Conservation (phyloP, 2,113 vertebrate species). For the Thamnophis sirtalis region DNA sequence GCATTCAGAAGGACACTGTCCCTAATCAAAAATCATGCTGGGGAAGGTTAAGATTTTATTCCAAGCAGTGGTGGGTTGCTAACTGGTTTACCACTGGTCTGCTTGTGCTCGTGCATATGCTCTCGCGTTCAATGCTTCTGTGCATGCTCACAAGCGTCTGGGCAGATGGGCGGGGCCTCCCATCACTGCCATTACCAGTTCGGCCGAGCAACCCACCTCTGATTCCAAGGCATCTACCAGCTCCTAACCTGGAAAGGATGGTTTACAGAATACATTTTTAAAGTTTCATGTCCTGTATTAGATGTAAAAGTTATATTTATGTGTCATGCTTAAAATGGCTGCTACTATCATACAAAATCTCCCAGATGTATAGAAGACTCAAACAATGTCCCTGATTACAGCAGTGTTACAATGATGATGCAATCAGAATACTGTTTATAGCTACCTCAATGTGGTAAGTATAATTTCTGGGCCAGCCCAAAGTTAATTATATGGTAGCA, state of each 20-base stretch:
- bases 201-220: too few species aligned
- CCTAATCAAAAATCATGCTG: not conserved
- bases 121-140: too few species aligned
- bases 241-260: not conserved
- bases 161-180: too few species aligned
- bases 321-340: not conserved
- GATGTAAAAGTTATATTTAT: not conserved
- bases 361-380: not conserved
- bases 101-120: too few species aligned
- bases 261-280: not conserved
- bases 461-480: slow-evolving; percentile 7
- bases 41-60: not conserved
- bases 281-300: not conserved
- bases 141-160: too few species aligned
- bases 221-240: not conserved
- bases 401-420: not conserved
- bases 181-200: too few species aligned
- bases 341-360: not conserved
- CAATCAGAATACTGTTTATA: not conserved
- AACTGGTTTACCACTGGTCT: too few species aligned
- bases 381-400: not conserved
- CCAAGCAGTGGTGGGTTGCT: too few species aligned
- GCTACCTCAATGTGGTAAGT: not conserved
- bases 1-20: not conserved
- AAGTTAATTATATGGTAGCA: not conserved